phyloP scores from a whole-genome alignment of 2,888 invertebrate genomes.

The Timandra comae region DNA sequence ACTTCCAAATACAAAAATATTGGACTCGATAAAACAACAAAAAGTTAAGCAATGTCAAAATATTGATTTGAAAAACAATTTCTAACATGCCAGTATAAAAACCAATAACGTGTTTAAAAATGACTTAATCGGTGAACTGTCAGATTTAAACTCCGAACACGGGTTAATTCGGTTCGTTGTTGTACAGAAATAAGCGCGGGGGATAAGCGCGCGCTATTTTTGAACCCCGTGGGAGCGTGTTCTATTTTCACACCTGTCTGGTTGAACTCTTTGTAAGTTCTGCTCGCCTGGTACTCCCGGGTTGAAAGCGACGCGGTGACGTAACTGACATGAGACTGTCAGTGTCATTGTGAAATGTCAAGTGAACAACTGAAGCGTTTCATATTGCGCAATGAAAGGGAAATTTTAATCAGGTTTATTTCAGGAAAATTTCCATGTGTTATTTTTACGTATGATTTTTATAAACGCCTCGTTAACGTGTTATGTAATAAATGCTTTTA shows the following conservation, averaged over 20 bases:
- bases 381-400: constrained; percentile 17
- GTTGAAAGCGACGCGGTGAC: constrained; percentile 65
- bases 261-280: constrained; percentile 33
- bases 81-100: too few relatives aligned
- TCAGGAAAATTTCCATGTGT: too few relatives aligned
- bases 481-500: too few relatives aligned
- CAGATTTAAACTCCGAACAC: constrained; percentile 14
- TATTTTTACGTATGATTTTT: too few relatives aligned
- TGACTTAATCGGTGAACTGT: constrained; percentile 1
- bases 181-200: constrained; percentile 31
- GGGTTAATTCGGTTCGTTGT: constrained; percentile 21
- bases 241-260: constrained; percentile 61
- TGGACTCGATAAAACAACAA: too few relatives aligned
- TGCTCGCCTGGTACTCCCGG: constrained; percentile 62
- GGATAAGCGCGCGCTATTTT: constrained; percentile 44
- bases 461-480: too few relatives aligned
- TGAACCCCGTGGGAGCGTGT: constrained; percentile 47
- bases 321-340: constrained; percentile 64
- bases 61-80: too few relatives aligned
- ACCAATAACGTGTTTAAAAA: too few relatives aligned
- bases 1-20: too few relatives aligned
- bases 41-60: too few relatives aligned
- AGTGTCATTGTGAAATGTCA: constrained; percentile 47
- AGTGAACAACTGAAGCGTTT: constrained; percentile 22
- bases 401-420: background rate